phyloP scores from a whole-genome alignment of 2,888 invertebrate species.

The Andrena marginata region DNA sequence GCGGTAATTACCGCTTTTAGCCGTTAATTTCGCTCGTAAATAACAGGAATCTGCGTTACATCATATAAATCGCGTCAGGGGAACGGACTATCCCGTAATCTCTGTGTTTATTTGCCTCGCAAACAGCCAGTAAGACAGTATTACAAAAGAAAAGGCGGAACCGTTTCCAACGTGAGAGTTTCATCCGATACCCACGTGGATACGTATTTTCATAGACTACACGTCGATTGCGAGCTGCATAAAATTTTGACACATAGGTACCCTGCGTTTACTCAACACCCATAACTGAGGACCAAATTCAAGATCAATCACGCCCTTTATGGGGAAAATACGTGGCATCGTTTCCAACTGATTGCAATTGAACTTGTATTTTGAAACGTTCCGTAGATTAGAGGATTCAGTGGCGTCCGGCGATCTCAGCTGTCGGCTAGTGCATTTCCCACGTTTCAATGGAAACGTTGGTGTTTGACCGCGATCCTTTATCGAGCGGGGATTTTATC shows the following conservation, averaged over 20 bases:
- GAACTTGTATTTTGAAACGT: too few relatives aligned
- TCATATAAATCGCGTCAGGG: constrained; percentile 6
- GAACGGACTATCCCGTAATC: constrained; percentile 13
- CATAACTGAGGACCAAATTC: neutral
- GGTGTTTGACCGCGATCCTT: neutral
- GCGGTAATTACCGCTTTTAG: constrained; percentile 35
- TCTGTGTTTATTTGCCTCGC: constrained; percentile 17
- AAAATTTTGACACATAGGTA: neutral
- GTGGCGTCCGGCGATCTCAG: neutral
- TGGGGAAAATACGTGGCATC: too few relatives aligned
- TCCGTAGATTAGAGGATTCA: too few relatives aligned
- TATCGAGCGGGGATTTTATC: neutral
- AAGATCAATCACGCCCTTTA: neutral
- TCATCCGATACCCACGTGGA: neutral
- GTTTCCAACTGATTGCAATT: too few relatives aligned
- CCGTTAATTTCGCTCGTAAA: constrained; percentile 24
- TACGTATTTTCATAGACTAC: too few relatives aligned
- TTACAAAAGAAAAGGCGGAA: neutral
- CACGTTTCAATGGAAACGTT: neutral
- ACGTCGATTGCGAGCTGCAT: too few relatives aligned
- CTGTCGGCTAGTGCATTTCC: neutral
- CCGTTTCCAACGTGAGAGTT: constrained; percentile 2
- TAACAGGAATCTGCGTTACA: constrained; percentile 21
- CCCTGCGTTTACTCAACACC: constrained; percentile 23
- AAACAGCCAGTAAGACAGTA: neutral